Evolutionary conservation across 2,888 invertebrate genomes (phyloP).

Genomic region (Phaonia tiefii): DNA sequence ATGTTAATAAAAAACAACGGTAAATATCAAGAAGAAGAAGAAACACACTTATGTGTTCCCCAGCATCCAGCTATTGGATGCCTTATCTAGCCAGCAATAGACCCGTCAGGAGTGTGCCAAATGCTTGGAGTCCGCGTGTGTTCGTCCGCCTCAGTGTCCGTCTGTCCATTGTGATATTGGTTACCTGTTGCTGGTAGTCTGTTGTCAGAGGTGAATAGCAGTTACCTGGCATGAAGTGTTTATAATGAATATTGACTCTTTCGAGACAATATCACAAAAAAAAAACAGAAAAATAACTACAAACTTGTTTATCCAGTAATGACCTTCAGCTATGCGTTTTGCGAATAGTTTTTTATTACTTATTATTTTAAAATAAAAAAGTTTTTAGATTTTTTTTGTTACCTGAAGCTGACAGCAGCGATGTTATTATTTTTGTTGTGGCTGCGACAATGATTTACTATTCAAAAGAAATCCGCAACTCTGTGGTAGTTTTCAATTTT

Average conservation of each 20-base stretch:
- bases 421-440: neutral
- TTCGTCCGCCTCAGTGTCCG: neutral
- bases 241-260: slow-evolving; percentile 27
- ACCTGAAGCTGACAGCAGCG: neutral
- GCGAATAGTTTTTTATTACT: slow-evolving; percentile 20
- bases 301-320: slow-evolving; percentile 65
- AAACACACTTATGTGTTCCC: neutral
- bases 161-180: slow-evolving; percentile 32
- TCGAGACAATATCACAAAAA: slow-evolving; percentile 20
- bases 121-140: neutral
- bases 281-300: slow-evolving; percentile 21
- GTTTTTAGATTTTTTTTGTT: slow-evolving; percentile 39
- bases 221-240: slow-evolving; percentile 11
- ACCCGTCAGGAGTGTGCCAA: too few species aligned
- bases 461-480: neutral
- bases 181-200: slow-evolving; percentile 6
- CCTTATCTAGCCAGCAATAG: neutral
- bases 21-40: slow-evolving; percentile 22
- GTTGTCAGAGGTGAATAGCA: slow-evolving; percentile 31
- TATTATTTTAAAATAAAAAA: slow-evolving; percentile 11
- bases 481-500: neutral
- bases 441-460: slow-evolving; percentile 16
- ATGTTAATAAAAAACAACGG: slow-evolving; percentile 32
- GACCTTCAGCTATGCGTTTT: slow-evolving; percentile 65
- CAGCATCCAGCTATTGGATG: neutral